Evolutionary conservation across 1,140 invertebrate species (phyloP), one percentile per base, ranked within the genome.

Genomic region (Hyles vespertilio): DNA sequence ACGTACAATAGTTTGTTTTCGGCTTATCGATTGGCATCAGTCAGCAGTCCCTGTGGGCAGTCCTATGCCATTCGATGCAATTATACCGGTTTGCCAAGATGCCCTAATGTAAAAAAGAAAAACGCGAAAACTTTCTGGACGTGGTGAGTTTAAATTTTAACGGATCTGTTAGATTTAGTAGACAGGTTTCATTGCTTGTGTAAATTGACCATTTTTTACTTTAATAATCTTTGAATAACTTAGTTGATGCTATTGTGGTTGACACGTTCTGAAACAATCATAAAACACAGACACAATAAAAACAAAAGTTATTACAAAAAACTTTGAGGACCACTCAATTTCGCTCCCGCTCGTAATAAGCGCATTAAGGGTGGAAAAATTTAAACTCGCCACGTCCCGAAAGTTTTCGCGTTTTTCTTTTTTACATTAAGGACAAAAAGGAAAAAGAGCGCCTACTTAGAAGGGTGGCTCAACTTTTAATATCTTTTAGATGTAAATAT

Each of bases 351-450:
- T 86, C 79, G 81, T 88, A 88, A 88, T 88, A 88, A 88, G 77
- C 83, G 83, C 84, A 86, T 86, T 88, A 88, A 74, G 81, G 79
- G 77, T 72, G 81, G 76, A 82, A 87, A 87, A 86, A 84, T 86
- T 87, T 84, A 82, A 87, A 86, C 84, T 88, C 83, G 68, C 71
- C 70, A 70, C 74, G 72, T 72, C 77, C 81, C 79, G 65, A 82
- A 88, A 88, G 67, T 84, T 86, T 84, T 72, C 74, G 77, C 77
- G 81, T 88, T 88, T 54, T 88, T 88, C 84, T 88, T 88, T 88
- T 36, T 88, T 88, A 82, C 84, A 86, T 88, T 88, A 87, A 84
- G 78, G 75, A 86, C 79, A 86, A 84, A 85, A 78, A 75, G 67
- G 66, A 73, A 82, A 54, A 84, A 83, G 83, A 77, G 64, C 72